Conservation (phyloP, 1,140 invertebrate species). For the Drosophila pandora region DNA sequence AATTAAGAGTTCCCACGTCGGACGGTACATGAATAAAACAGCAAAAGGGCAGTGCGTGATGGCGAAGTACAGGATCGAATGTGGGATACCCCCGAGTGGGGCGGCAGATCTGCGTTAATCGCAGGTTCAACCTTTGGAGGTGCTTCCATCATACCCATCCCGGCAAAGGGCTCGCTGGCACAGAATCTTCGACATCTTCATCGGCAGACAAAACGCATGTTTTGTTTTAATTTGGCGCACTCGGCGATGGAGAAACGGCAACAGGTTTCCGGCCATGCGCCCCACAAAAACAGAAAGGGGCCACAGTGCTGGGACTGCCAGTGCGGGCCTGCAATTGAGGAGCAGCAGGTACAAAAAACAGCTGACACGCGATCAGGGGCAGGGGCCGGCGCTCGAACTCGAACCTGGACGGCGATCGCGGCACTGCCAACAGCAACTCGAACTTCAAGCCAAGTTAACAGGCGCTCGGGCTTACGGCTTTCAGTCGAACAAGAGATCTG, state of each 20-base stretch:
- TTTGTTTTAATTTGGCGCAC: constrained; percentile 75
- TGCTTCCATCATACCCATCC: constrained; percentile 22
- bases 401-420: background rate
- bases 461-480: constrained; percentile 11
- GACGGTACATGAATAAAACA: constrained; percentile 71
- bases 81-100: background rate
- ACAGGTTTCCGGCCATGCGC: constrained; percentile 50
- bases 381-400: constrained; percentile 9
- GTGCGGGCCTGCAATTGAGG: constrained; percentile 32
- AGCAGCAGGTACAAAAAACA: constrained; percentile 59
- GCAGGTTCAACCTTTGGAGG: too few relatives aligned
- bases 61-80: background rate
- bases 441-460: constrained; percentile 21
- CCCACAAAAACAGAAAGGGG: constrained; percentile 51
- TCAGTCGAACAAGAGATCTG: constrained; percentile 58
- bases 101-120: too few relatives aligned
- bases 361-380: constrained; percentile 63
- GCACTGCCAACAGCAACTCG: constrained; percentile 20
- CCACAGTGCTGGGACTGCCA: constrained; percentile 24
- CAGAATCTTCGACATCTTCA: constrained; percentile 56
- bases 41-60: constrained; percentile 16
- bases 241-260: constrained; percentile 46
- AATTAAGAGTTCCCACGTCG: constrained; percentile 77
- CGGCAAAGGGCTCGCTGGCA: constrained; percentile 1
- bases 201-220: constrained; percentile 73